Base-by-base conservation (phyloP, 2,888 invertebrate species). In the Noctua janthe region DNA sequence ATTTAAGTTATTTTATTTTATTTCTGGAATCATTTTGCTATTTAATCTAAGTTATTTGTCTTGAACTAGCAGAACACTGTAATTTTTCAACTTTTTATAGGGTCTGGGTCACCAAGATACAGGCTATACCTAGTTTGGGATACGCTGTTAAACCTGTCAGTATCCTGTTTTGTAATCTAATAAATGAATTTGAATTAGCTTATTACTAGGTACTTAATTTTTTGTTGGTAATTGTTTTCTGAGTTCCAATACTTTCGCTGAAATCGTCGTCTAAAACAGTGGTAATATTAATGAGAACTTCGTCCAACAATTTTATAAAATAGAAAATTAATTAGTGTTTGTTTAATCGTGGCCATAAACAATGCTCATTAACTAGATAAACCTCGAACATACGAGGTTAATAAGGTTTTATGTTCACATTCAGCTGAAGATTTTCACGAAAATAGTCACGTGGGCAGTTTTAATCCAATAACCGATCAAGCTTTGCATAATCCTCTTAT, bases 401-500 rank as follows among this genome's bases (percentile, higher is more conserved):
- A 87, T 84, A 76, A 47, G 74, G 71, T 64, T 84, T 87, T 67
- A 75, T 78, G 75, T 64, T 75, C 81, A 81, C 66, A 85, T 85
- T 82, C 54, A 54, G 51, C 43, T 59, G 43, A 83, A 83, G 86
- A 88, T 83, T 86, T 77, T 80, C 64, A 64, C 54, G 69, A 86
- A 88, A 80, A 88, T 75, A 74, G 70, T 77, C 39, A 86, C 85
- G 79, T 85, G 81, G 85, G 54, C 78, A 75, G 80, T 73, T 84
- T 87, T 89, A 90, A 91, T 92, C 90, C 92, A 90, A 91, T 93
- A 93, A 90, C 92, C 92, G 93, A 92, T 92, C 92, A 91, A 91
- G 91, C 92, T 94, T 92, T 93, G 91, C 94, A 92, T 94, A 94
- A 94, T 93, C 93, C 92, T 89, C 89, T 92, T 92, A 91, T 82